phyloP scores from a whole-genome alignment of 2,797 vertebrate genomes.

The Spinus pinus region DNA sequence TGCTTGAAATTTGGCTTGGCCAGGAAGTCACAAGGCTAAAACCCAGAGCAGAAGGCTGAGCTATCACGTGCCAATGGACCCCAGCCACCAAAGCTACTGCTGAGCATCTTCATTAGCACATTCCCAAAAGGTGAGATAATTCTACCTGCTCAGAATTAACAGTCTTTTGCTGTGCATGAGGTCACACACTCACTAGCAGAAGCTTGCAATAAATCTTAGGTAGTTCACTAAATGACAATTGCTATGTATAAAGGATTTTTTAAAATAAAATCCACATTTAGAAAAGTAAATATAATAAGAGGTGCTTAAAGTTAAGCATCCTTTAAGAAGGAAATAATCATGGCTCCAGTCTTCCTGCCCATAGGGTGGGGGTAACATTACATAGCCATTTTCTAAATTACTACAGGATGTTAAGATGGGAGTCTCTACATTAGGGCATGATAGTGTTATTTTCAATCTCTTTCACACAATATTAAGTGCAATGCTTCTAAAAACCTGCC shows the following conservation, averaged over 20 bases:
- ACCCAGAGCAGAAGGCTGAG: neutral
- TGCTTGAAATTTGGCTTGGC: neutral
- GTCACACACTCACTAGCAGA: neutral
- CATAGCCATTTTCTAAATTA: conserved; percentile 28
- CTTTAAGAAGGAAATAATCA: conserved; percentile 19
- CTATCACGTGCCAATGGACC: neutral
- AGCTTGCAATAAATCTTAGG: neutral
- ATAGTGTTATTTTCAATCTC: neutral
- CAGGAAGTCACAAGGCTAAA: neutral
- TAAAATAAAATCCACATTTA: neutral
- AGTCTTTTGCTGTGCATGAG: neutral
- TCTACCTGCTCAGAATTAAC: neutral
- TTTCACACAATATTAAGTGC: neutral
- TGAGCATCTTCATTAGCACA: neutral
- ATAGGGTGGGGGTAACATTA: neutral
- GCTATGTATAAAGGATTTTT: neutral
- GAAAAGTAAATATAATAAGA: neutral
- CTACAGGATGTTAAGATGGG: conserved; percentile 26
- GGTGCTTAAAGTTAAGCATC: conserved; percentile 5
- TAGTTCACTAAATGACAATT: neutral
- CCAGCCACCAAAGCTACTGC: neutral
- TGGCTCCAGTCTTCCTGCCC: neutral
- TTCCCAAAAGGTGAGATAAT: neutral
- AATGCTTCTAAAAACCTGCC: neutral
- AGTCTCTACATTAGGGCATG: neutral